phyloP scores from a whole-genome alignment of 2,888 invertebrate species.

The Netelia fuscicornis region DNA sequence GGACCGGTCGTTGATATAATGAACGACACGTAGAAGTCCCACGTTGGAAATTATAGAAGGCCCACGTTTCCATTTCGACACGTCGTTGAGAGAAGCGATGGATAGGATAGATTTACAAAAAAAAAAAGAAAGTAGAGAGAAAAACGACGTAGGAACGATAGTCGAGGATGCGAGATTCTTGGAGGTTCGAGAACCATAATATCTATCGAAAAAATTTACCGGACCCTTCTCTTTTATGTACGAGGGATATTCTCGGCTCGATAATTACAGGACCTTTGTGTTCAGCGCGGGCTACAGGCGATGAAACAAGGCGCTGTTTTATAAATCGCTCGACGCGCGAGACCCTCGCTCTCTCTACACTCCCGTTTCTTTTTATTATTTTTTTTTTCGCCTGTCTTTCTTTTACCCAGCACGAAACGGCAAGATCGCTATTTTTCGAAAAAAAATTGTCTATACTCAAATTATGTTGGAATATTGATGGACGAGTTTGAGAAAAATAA shows the following conservation, averaged over 20 bases:
- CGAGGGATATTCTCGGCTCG: constrained; percentile 52
- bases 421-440: constrained; percentile 31
- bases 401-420: constrained; percentile 15
- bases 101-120: too few relatives aligned
- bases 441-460: constrained; percentile 33
- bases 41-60: constrained; percentile 31
- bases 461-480: neutral
- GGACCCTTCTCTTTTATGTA: constrained; percentile 24
- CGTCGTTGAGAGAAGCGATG: constrained; percentile 36
- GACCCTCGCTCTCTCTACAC: constrained; percentile 35
- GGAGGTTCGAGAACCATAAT: constrained; percentile 48
- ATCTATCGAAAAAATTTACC: constrained; percentile 56
- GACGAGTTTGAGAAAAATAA: too few relatives aligned
- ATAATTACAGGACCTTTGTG: constrained; percentile 62
- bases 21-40: constrained; percentile 28
- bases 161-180: constrained; percentile 36
- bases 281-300: constrained; percentile 40
- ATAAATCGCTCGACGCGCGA: constrained; percentile 55
- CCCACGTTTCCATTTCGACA: constrained; percentile 54
- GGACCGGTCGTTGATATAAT: constrained; percentile 37
- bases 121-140: constrained; percentile 9
- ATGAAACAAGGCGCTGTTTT: constrained; percentile 64
- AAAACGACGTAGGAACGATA: constrained; percentile 36
- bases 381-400: neutral
- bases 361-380: neutral